phyloP scores from a whole-genome alignment of 1,140 invertebrate genomes.

The Drosophila kurseongensis region DNA sequence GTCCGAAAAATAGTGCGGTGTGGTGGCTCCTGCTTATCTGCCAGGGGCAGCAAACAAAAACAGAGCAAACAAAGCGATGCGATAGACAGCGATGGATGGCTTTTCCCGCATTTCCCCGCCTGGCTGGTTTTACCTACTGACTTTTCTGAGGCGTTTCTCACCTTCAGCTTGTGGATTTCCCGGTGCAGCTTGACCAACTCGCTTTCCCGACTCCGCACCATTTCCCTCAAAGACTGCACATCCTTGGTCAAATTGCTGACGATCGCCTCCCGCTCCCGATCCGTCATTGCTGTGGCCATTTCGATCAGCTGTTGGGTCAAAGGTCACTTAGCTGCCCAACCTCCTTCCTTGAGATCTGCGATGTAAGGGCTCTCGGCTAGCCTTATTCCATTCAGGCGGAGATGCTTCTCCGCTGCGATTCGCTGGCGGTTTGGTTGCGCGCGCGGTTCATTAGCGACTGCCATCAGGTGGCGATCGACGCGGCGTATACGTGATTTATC shows the following conservation, averaged over 20 bases:
- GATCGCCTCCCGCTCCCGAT: constrained; percentile 49
- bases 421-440: constrained; percentile 38
- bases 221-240: constrained; percentile 57
- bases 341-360: constrained; percentile 5
- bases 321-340: not conserved
- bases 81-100: constrained; percentile 49
- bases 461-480: constrained; percentile 50
- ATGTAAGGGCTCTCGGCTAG: not conserved
- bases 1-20: constrained; percentile 48
- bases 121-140: not conserved
- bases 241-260: constrained; percentile 51
- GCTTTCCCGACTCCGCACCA: constrained; percentile 57
- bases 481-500: constrained; percentile 68
- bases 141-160: constrained; percentile 43
- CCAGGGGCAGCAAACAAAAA: constrained; percentile 43
- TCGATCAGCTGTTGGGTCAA: constrained; percentile 1
- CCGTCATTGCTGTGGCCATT: constrained; percentile 42
- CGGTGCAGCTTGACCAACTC: constrained; percentile 85
- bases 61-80: constrained; percentile 57
- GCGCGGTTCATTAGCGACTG: constrained; percentile 63
- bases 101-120: constrained; percentile 3
- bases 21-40: constrained; percentile 58
- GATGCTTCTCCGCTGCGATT: constrained; percentile 23
- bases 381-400: constrained; percentile 52
- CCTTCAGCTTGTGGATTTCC: constrained; percentile 88